Evolutionary conservation across 2,113 vertebrate species (phyloP), one percentile per base, ranked within the genome.

Genomic region (Cololabis saira): DNA sequence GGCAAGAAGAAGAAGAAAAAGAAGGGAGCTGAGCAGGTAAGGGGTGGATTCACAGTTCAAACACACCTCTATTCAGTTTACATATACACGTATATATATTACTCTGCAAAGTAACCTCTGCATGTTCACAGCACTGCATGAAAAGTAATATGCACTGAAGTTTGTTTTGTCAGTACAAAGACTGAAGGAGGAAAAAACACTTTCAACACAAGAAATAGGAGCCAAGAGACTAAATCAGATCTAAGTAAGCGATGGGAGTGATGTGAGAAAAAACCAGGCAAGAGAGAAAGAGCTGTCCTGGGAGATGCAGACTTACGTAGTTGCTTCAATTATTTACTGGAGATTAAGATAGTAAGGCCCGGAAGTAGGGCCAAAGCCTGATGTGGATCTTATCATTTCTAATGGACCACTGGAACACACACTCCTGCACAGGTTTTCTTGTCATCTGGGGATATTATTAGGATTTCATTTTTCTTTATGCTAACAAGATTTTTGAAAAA

Each of bases 1-100:
- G 98, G 98, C 33, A 99, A 99, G 92, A 99, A 98, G 89, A 99
- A 99, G 93, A 99, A 98, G 96, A 99, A 98, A 91, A 99, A 99
- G 97, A 98, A 97, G 94, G 94, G 94, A n/a, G 94, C 95, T 60
- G 97, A 99, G 78, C 97, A 99, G 96, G 98, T 99, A 89, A 83
- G 80, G 17, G 22, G 12, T 43, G 41, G 13, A 50, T 33, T n/a
- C 5, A 45, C 11, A 56, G 52, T 19, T 19, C 17, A 48, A 2
- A 7, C 5, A 5, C 24, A 27, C 3, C 18, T 41, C 14, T 53
- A 10, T 60, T 18, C n/a, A n/a, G n/a, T n/a, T n/a, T n/a, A n/a
- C n/a, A n/a, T n/a, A 18, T 17, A 27, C 16, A 47, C 16, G 15
- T 4, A 17, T 6, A n/a, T 5, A 6, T 12, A 16, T 24, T 45